Percentiles rank a stretch among this genome's conserved stretches.
phyloP scores from a whole-genome alignment of 2,113 vertebrate genomes.

The Clarias gariepinus region DNA sequence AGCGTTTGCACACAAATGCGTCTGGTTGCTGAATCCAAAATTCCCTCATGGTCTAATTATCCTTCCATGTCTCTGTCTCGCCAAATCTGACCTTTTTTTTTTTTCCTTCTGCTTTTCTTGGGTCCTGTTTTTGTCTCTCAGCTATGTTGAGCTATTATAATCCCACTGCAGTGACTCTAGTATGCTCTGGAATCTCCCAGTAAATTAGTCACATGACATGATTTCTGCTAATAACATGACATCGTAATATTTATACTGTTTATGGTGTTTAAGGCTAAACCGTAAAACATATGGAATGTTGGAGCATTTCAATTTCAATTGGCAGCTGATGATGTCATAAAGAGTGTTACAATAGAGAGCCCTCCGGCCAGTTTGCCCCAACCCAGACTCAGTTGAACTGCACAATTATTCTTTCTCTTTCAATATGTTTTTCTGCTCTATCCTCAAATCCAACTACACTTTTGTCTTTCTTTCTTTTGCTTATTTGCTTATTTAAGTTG shows the following conservation, averaged over 20 bases:
- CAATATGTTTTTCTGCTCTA: background rate
- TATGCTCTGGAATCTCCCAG: background rate
- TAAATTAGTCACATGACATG: background rate
- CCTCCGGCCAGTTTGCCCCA: background rate
- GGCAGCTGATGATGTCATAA: background rate
- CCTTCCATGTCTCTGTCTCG: background rate
- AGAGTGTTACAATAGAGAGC: background rate
- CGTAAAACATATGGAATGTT: background rate
- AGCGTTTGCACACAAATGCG: conserved; percentile 6
- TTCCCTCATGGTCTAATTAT: conserved; percentile 24
- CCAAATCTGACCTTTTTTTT: background rate
- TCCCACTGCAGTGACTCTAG: background rate
- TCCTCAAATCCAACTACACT: too few relatives aligned
- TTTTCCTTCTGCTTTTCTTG: background rate
- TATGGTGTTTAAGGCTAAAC: background rate
- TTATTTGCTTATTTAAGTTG: background rate
- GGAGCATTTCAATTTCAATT: background rate
- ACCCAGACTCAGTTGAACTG: background rate
- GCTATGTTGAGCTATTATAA: background rate
- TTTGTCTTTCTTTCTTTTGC: background rate
- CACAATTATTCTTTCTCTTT: background rate
- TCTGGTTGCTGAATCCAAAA: conserved; percentile 11
- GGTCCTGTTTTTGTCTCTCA: conserved; percentile 3
- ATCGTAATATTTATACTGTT: background rate
- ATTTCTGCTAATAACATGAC: background rate